These are phyloP conservation scores for Platerodrilus igneus DNA, from an alignment of 2,888 invertebrate species.

Conservation along the genomic window DNA sequence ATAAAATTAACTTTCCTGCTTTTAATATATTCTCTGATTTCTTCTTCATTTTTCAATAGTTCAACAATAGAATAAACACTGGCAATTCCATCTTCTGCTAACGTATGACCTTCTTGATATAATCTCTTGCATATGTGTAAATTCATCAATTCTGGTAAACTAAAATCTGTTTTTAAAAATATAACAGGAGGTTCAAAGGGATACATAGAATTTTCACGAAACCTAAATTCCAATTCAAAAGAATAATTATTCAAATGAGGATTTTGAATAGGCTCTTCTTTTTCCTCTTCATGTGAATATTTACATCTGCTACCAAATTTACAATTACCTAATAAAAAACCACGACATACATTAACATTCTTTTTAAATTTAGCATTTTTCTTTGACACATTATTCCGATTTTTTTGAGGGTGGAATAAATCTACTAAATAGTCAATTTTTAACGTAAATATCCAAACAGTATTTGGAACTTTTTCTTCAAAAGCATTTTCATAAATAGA, in stretches of 20 bases:
- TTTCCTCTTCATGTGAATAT: constrained; percentile 62
- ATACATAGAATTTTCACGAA: constrained; percentile 65
- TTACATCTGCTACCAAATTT: constrained; percentile 70
- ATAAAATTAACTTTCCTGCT: constrained; percentile 59
- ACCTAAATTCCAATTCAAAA: constrained; percentile 70
- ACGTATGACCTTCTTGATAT: constrained; percentile 61
- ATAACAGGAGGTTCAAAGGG: constrained; percentile 71
- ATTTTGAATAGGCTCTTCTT: constrained; percentile 38
- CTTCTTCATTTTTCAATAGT: constrained; percentile 64
- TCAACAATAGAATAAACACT: constrained; percentile 69
- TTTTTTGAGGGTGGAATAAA: constrained; percentile 47
- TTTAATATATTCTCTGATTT: constrained; percentile 58
- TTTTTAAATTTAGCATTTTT: constrained; percentile 46
- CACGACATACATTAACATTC: constrained; percentile 59
- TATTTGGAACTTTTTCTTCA: constrained; percentile 62
- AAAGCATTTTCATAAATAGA: constrained; percentile 73
- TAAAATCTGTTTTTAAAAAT: constrained; percentile 61
- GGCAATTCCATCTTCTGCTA: constrained; percentile 66
- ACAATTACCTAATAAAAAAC: constrained; percentile 63
- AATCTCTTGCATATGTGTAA: constrained; percentile 63
- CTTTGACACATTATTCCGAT: constrained; percentile 44
- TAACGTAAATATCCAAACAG: constrained; percentile 66
- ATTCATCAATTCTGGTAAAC: constrained; percentile 60
- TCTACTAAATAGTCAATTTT: constrained; percentile 62
- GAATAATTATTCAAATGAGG: constrained; percentile 47